These are phyloP conservation scores for Nannospalax galili DNA, from an alignment of 2,113 vertebrate species.

Conservation along the genomic window DNA sequence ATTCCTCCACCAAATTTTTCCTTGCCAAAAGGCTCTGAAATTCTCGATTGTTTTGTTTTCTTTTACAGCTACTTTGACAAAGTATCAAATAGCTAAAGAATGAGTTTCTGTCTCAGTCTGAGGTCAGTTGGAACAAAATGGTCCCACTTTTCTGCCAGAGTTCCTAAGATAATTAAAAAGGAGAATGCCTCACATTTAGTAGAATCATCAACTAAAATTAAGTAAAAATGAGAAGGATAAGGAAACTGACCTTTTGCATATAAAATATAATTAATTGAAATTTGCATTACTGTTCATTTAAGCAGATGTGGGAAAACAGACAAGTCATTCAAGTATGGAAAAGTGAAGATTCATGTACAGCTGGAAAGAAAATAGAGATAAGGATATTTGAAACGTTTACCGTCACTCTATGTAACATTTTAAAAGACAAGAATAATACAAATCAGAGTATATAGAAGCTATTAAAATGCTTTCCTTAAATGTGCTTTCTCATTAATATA, in stretches of 20 bases:
- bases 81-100: conserved; percentile 52
- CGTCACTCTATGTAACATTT: conserved; percentile 8
- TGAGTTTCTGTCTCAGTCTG: conserved; percentile 45
- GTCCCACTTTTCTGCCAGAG: conserved; percentile 39
- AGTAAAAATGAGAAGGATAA: conserved; percentile 39
- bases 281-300: conserved; percentile 29
- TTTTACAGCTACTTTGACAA: conserved; percentile 57
- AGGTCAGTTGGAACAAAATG: conserved; percentile 58
- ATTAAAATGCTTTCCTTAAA: conserved; percentile 4
- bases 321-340: conserved; percentile 21
- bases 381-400: background rate
- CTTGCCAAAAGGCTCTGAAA: conserved; percentile 56
- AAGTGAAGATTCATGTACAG: conserved; percentile 49
- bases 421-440: background rate
- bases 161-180: conserved; percentile 63
- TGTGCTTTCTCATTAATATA: background rate
- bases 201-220: conserved; percentile 66
- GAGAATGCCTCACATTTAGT: conserved; percentile 47
- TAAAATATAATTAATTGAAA: conserved; percentile 52
- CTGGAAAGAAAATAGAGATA: conserved; percentile 4
- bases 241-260: conserved; percentile 52
- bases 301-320: conserved; percentile 45
- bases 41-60: conserved; percentile 54
- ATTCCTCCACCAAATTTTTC: background rate
- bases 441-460: conserved; percentile 14